phyloP scores from a whole-genome alignment of 2,113 vertebrate species.

The Benthochromis sp. region DNA sequence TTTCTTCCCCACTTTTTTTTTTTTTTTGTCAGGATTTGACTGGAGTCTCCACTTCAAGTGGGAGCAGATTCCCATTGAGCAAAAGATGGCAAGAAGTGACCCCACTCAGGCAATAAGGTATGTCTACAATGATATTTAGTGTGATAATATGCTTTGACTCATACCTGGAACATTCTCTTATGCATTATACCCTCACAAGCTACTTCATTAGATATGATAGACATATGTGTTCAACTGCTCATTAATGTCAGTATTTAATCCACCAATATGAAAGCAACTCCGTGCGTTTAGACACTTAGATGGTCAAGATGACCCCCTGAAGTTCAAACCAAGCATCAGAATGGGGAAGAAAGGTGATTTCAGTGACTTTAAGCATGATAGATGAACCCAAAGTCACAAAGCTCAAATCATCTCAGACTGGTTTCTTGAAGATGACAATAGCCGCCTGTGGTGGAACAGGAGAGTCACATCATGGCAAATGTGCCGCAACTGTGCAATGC shows the following conservation, averaged over 20 bases:
- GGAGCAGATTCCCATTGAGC: conserved; percentile 98
- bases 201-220: neutral
- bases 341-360: neutral
- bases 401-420: neutral
- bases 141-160: neutral
- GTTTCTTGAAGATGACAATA: neutral
- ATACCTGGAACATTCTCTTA: neutral
- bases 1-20: neutral
- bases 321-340: neutral
- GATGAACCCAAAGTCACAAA: neutral
- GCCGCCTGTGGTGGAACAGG: fast-evolving
- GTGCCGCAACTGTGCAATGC: neutral
- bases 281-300: fast-evolving
- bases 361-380: neutral
- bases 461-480: neutral
- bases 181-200: neutral
- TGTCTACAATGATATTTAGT: fast-evolving
- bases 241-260: neutral
- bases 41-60: conserved; percentile 99
- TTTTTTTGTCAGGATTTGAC: conserved; percentile 83
- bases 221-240: neutral
- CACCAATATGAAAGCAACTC: neutral
- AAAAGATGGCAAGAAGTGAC: conserved; percentile 94
- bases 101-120: conserved; percentile 90
- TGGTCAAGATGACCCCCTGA: neutral